phyloP scores from a whole-genome alignment of 2,888 invertebrate species.

The Fissipunctia ypsillon region DNA sequence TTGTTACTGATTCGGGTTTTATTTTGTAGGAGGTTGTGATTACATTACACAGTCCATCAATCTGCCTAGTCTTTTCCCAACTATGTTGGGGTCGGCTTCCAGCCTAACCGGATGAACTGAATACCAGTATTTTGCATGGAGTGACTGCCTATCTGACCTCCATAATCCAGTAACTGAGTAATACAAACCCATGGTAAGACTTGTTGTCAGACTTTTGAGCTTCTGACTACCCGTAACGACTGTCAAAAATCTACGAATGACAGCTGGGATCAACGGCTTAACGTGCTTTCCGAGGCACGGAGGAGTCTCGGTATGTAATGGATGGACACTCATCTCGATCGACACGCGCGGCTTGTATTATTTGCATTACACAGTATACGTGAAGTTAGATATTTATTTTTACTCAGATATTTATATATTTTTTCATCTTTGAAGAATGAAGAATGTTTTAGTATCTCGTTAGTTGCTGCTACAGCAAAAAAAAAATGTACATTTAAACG shows the following conservation, averaged over 20 bases:
- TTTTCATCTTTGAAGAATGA: not conserved
- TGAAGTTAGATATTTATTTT: conserved; percentile 1
- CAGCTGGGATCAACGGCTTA: too few relatives aligned
- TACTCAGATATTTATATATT: not conserved
- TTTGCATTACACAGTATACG: not conserved
- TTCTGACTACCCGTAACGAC: not conserved
- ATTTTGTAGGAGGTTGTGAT: conserved; percentile 8
- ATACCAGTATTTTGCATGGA: too few relatives aligned
- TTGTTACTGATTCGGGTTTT: conserved; percentile 25
- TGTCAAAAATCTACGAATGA: too few relatives aligned
- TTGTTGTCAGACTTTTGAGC: not conserved
- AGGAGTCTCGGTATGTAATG: too few relatives aligned
- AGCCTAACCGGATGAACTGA: not conserved
- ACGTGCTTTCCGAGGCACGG: too few relatives aligned
- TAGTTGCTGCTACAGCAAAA: not conserved
- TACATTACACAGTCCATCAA: not conserved
- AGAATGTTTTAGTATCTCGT: not conserved
- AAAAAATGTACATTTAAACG: not conserved
- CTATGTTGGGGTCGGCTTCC: too few relatives aligned
- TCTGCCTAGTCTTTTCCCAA: too few relatives aligned
- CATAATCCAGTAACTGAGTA: too few relatives aligned
- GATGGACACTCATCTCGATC: not conserved
- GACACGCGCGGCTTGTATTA: not conserved
- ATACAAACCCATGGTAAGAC: not conserved
- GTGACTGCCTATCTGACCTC: not conserved